Evolutionary conservation across 2,888 invertebrate species (phyloP).

Genomic region (Lycophotia porphyrea): DNA sequence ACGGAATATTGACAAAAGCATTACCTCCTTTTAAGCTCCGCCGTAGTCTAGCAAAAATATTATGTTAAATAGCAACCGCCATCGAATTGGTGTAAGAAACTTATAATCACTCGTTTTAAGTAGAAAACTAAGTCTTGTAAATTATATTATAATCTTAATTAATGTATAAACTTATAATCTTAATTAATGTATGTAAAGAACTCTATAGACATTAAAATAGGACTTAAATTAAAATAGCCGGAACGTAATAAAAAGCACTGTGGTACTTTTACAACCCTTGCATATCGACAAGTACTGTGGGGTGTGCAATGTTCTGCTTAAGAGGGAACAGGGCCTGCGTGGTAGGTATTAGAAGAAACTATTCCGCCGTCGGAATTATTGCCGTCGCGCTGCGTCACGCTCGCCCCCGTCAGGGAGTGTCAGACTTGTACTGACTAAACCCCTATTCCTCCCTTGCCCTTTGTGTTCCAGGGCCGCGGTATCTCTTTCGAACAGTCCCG

Average conservation of each 20-base stretch:
- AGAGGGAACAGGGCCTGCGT: too few species aligned
- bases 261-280: slow-evolving; percentile 17
- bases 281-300: background rate
- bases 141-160: slow-evolving; percentile 53
- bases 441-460: too few species aligned
- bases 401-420: too few species aligned
- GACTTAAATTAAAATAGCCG: background rate
- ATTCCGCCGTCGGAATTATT: too few species aligned
- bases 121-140: slow-evolving; percentile 39
- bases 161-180: slow-evolving; percentile 14
- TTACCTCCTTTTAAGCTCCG: background rate
- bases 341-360: too few species aligned
- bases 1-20: slow-evolving; percentile 1
- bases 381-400: too few species aligned
- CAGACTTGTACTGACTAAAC: too few species aligned
- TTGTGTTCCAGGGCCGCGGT: too few species aligned
- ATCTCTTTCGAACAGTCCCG: too few species aligned
- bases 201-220: slow-evolving; percentile 17
- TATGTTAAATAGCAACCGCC: slow-evolving; percentile 18
- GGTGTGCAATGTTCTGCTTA: background rate
- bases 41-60: background rate
- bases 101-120: slow-evolving; percentile 39
- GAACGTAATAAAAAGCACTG: background rate
- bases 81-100: slow-evolving; percentile 27
- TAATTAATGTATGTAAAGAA: slow-evolving; percentile 30